Evolutionary conservation across 1,140 invertebrate genomes (phyloP).

Genomic region (Bombus terrestris): DNA sequence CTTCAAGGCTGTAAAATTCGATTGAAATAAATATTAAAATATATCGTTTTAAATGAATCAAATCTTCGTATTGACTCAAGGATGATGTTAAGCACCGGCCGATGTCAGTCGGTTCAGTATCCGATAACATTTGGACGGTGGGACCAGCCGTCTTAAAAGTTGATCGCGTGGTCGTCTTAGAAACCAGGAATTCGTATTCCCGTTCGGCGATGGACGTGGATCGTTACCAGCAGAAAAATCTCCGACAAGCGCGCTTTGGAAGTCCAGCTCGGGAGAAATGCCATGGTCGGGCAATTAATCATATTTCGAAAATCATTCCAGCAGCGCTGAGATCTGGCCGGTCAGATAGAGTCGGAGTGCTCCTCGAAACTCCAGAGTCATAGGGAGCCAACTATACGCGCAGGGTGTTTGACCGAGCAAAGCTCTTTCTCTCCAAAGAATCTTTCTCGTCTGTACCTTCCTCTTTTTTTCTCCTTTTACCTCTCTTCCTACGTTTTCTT

Average conservation of each 20-base stretch:
- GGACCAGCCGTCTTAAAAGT: neutral
- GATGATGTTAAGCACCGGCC: too few species aligned
- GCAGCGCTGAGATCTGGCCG: slow-evolving; percentile 73
- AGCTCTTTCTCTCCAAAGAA: slow-evolving; percentile 65
- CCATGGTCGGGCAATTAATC: slow-evolving; percentile 81
- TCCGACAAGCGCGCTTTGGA: slow-evolving; percentile 36
- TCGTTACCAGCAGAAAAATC: slow-evolving; percentile 61
- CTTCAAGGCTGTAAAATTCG: too few species aligned
- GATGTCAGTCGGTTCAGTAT: too few species aligned
- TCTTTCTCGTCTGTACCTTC: slow-evolving; percentile 41
- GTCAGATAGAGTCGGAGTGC: slow-evolving; percentile 65
- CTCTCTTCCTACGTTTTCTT: neutral
- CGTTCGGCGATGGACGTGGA: slow-evolving; percentile 5
- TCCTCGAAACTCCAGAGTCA: slow-evolving; percentile 78
- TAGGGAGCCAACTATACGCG: slow-evolving; percentile 74
- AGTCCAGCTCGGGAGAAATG: slow-evolving; percentile 72
- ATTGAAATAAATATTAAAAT: too few species aligned
- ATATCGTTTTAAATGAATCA: too few species aligned
- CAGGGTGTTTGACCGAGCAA: slow-evolving; percentile 66
- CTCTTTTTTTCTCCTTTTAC: neutral
- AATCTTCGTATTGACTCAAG: too few species aligned
- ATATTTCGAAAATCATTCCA: slow-evolving; percentile 83
- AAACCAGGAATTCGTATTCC: neutral
- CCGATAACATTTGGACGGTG: too few species aligned
- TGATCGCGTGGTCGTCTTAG: neutral